Conservation (phyloP, 2,888 invertebrate species). For the Aelia acuminata region DNA sequence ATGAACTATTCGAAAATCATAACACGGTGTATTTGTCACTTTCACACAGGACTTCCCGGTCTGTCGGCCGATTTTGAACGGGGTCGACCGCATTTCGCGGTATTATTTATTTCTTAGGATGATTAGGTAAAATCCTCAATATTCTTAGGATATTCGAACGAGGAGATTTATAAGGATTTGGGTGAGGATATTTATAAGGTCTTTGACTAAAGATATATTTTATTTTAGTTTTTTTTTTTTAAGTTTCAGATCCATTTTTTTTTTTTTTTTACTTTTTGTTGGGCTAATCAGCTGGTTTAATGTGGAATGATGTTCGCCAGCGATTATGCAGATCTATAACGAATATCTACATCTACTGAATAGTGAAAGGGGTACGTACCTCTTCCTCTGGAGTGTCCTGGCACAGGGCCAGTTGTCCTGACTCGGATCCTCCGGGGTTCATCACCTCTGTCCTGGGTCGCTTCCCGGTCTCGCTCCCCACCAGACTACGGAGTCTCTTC, state of each 20-base stretch:
- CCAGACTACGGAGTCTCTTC: slow-evolving; percentile 65
- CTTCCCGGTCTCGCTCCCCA: slow-evolving; percentile 62
- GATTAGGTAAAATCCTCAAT: background rate
- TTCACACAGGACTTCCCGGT: slow-evolving; percentile 22
- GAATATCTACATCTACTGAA: slow-evolving; percentile 28
- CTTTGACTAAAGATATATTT: background rate
- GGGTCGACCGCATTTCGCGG: background rate
- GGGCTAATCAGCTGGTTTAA: background rate
- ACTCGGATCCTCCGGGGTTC: slow-evolving; percentile 59
- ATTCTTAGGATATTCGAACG: background rate
- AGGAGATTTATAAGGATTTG: background rate
- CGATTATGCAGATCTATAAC: background rate
- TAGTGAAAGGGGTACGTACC: slow-evolving; percentile 75
- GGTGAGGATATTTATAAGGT: background rate
- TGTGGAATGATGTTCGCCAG: background rate
- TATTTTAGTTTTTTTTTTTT: background rate
- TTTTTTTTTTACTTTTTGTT: background rate
- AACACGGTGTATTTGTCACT: background rate
- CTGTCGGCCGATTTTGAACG: slow-evolving; percentile 33
- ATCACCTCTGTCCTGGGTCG: slow-evolving; percentile 62
- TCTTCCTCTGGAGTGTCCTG: slow-evolving; percentile 98
- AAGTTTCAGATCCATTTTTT: background rate
- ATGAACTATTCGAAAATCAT: background rate
- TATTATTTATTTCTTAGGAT: background rate
- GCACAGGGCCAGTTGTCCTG: slow-evolving; percentile 79